Base-by-base conservation (phyloP, 1,140 invertebrate genomes). In the Phocides pigmalion region DNA sequence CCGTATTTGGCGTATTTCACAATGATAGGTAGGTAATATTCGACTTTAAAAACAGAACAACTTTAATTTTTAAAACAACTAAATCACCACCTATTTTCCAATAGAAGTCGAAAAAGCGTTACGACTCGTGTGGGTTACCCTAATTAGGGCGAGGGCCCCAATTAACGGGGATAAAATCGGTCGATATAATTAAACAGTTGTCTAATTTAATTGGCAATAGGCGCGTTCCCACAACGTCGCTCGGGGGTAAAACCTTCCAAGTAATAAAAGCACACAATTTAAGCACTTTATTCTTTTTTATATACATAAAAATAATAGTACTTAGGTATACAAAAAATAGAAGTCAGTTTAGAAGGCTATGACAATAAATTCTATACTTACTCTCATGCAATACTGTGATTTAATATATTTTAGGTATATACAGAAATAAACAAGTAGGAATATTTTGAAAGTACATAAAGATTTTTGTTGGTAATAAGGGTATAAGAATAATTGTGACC, bases 171-270 rank as follows among this genome's bases (percentile, higher is more conserved):
- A 54, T 19, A 72, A 68, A 67, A 70, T 74, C 51, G 64, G 74
- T 74, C 72, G 69, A 74, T 82, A 82, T 87, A 88, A 88, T 82
- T 82, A 82, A 85, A 86, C 83, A 87, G 76, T 88, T 87, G 85
- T 87, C 85, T 86, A 85, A 87, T 87, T 82, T 87, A 89, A 90
- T 90, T 90, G 86, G 86, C 88, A 88, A 84, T 84, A 80, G 66
- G 88, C 72, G 72, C 68, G 84, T 89, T 90, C 88, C 86, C 88
- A 89, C 80, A 12, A 16, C 9, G 22, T 1, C 25, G 15, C 15
- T 17, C 4, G 3, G 5, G 16, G 15, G 15, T n/a, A 51, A 51
- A 51, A 51, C 11, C 20, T 49, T 22, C 9, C n/a, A 51, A 17
- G 25, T 35, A n/a, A n/a, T 11, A 32, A 32, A 11, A 11, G 8